Evolutionary conservation across 2,797 vertebrate species (phyloP), one percentile per base, ranked within the genome.

Genomic region (Etheostoma nigrum): DNA sequence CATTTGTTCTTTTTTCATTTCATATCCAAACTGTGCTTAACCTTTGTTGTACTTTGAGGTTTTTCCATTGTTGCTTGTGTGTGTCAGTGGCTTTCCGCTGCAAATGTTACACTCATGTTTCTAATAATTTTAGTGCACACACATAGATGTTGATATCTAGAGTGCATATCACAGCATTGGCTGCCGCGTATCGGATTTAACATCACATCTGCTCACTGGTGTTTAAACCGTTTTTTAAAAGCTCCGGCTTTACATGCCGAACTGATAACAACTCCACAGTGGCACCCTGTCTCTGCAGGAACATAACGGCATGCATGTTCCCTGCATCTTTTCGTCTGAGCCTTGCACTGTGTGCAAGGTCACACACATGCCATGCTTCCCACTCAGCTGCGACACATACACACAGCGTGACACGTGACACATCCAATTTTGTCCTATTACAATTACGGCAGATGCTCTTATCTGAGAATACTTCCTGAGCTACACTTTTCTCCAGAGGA

Each of bases 371-470:
- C 6, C 66, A 58, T 13, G 27, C 69, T 51, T 44, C 54, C 73
- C 47, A 19, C 44, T 65, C 15, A 45, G 55, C 66, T 45, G 36
- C 25, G 36, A 66, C 60, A 75, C 67, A 40, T 15, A 54, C 36
- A 63, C 73, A 75, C 18, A 6, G 16, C 5, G 5, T 54, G 36
- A 48, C 58, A 72, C 33, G 54, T 78, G 84, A 79, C 83, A 87
- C 74, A 79, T 83, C 58, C 74, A 84, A 80, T 87, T 72, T 68
- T 70, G 60, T 82, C 73, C 73, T 67, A 76, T 90, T 76, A 76
- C 76, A 67, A 49, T 83, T 76, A 69, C 78, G 84, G 81, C 66
- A 86, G 53, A 76, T 73, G 57, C 36, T 62, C 64, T 74, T 68
- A 78, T 83, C 62, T 52, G 67, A 77, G 67, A 71, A 69, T 54